phyloP scores from a whole-genome alignment of 1,140 invertebrate species.

The Diplogasteroides magnus region DNA sequence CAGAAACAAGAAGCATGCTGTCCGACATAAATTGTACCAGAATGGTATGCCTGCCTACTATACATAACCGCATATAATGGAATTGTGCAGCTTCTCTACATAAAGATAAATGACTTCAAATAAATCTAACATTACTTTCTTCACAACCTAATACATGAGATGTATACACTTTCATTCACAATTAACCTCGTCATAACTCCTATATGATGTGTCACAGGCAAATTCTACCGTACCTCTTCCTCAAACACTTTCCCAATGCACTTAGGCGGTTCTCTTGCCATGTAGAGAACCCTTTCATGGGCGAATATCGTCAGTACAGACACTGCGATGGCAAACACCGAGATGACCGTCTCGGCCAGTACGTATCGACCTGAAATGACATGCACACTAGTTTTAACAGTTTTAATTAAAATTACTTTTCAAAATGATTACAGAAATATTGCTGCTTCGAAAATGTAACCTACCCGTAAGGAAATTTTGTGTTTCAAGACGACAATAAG shows the following conservation, averaged over 20 bases:
- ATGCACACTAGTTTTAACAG: neutral
- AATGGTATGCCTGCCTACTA: no score
- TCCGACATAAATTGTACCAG: no score
- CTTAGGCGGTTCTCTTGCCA: conserved; percentile 13
- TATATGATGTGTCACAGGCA: conserved; percentile 8
- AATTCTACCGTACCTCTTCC: conserved; percentile 10
- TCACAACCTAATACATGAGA: no score
- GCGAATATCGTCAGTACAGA: conserved; percentile 25
- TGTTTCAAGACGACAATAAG: neutral
- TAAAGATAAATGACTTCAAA: neutral
- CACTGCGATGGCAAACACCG: conserved; percentile 16
- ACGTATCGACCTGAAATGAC: conserved; percentile 21
- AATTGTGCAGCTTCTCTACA: neutral
- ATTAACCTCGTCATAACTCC: neutral
- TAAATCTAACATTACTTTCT: no score
- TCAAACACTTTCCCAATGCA: conserved; percentile 19
- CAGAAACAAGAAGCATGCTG: no score
- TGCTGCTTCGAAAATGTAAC: neutral
- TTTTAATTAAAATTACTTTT: no score
- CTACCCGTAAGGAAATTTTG: neutral
- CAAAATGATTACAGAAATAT: no score
- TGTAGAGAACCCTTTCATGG: conserved; percentile 23
- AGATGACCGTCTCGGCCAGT: conserved; percentile 20
- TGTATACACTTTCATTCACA: neutral
- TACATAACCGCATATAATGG: no score